These are phyloP conservation scores for Macheiramphus alcinus DNA, from an alignment of 2,113 vertebrate species.

Conservation along the genomic window DNA sequence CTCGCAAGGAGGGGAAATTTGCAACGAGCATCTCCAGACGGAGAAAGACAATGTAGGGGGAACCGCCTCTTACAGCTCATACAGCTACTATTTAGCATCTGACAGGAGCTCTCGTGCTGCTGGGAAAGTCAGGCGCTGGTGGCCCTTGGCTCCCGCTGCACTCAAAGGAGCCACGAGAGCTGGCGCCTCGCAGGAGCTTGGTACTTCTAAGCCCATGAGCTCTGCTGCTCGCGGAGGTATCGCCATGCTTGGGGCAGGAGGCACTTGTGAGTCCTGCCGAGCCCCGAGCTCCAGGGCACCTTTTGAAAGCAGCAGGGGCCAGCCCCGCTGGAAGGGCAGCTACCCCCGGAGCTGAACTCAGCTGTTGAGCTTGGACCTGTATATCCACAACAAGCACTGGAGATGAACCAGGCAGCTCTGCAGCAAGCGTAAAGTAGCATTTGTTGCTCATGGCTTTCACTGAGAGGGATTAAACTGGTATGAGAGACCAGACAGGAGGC, in stretches of 20 bases:
- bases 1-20: background rate
- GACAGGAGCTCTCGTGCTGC: background rate
- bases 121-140: background rate
- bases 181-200: background rate
- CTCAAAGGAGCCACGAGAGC: background rate
- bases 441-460: background rate
- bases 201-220: background rate
- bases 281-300: background rate
- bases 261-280: background rate
- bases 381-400: background rate
- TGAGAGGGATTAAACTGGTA: background rate
- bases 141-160: background rate
- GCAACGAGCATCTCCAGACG: background rate
- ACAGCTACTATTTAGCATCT: background rate
- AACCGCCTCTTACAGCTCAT: background rate
- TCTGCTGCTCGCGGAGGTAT: rapidly evolving
- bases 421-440: background rate
- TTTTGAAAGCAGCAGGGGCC: background rate
- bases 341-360: background rate
- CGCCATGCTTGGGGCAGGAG: background rate
- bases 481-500: background rate
- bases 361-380: background rate
- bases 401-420: background rate
- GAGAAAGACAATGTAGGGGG: background rate
- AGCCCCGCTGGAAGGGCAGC: background rate